Conservation (phyloP, 2,888 invertebrate species). For the Tethea ocularis region DNA sequence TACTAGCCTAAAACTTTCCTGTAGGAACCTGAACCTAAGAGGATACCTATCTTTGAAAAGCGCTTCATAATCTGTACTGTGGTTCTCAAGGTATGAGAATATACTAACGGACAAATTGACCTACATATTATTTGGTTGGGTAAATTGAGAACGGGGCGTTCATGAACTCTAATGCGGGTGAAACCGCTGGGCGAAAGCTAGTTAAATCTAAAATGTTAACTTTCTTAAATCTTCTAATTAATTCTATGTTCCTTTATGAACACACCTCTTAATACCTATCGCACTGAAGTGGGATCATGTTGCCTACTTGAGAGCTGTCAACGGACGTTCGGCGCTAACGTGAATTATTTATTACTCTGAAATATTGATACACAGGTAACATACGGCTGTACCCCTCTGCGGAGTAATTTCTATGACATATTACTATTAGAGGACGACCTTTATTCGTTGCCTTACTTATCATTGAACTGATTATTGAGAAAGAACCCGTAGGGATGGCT, state of each 20-base stretch:
- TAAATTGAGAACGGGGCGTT: no score
- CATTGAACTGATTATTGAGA: background rate
- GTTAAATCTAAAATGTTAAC: background rate
- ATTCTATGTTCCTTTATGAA: background rate
- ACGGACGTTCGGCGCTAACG: constrained; percentile 16
- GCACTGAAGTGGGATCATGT: constrained; percentile 9
- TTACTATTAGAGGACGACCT: background rate
- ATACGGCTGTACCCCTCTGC: constrained; percentile 14
- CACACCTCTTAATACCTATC: constrained; percentile 5
- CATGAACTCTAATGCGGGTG: no score
- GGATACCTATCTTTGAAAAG: no score
- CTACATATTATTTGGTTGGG: no score
- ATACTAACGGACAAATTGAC: no score
- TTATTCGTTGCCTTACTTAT: background rate
- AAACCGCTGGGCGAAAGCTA: no score
- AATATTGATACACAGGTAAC: constrained; percentile 41
- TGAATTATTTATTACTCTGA: constrained; percentile 54
- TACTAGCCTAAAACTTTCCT: no score
- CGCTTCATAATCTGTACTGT: no score
- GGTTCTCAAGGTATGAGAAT: no score
- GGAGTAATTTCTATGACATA: constrained; percentile 10
- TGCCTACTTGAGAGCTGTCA: constrained; percentile 39
- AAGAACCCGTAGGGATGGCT: no score
- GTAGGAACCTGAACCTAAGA: no score
- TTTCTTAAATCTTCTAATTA: no score